phyloP scores from a whole-genome alignment of 2,888 invertebrate species.

The Xylophagus ater region DNA sequence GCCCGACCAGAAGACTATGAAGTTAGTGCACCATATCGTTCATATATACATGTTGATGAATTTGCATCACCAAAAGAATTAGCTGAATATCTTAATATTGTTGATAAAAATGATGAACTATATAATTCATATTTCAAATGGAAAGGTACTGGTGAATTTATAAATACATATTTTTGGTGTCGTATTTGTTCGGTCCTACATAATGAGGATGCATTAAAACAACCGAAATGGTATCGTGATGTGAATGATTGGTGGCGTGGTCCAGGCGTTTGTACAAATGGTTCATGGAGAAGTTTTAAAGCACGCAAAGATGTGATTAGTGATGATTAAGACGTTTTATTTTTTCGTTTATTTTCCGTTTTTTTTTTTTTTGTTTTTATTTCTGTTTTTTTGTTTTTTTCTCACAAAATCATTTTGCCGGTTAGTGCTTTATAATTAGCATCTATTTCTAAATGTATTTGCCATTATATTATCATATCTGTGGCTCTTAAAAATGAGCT shows the following conservation, averaged over 20 bases:
- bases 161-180: slow-evolving; percentile 79
- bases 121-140: slow-evolving; percentile 93
- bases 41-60: slow-evolving; percentile 93
- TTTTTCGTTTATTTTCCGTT: too few relatives aligned
- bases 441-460: too few relatives aligned
- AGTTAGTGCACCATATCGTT: slow-evolving; percentile 75
- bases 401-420: slow-evolving; percentile 13
- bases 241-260: slow-evolving; percentile 92
- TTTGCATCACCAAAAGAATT: slow-evolving; percentile 78
- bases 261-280: slow-evolving; percentile 62
- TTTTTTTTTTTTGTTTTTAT: too few relatives aligned
- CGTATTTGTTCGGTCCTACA: slow-evolving; percentile 49
- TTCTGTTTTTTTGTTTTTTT: too few relatives aligned
- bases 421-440: slow-evolving; percentile 17
- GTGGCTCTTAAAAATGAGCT: too few relatives aligned
- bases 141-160: slow-evolving; percentile 91
- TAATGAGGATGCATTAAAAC: slow-evolving; percentile 35
- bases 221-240: slow-evolving; percentile 44
- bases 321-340: slow-evolving; percentile 39
- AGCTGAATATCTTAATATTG: slow-evolving; percentile 71
- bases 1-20: slow-evolving; percentile 86
- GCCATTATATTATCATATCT: too few relatives aligned
- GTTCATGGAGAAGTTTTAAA: slow-evolving; percentile 51
- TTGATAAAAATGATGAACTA: slow-evolving; percentile 77
- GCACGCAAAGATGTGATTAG: slow-evolving; percentile 39